phyloP scores from a whole-genome alignment of 64 coral and sea anemone species.

The Porites australiensis region DNA sequence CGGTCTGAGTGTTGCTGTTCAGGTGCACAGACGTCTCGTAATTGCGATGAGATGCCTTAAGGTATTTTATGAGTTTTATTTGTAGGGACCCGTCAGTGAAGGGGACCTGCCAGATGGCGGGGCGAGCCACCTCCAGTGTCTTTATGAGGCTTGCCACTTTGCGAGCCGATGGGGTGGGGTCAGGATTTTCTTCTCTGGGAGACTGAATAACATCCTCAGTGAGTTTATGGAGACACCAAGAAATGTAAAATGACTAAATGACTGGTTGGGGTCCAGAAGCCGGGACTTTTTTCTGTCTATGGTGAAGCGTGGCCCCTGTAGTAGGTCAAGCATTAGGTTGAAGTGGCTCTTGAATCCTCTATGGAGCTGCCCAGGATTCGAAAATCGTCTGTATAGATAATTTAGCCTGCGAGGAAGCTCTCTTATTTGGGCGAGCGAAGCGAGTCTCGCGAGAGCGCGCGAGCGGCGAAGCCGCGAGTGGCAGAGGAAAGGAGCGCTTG shows the following conservation, averaged over 20 bases:
- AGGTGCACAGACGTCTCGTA: slow-evolving; percentile 30
- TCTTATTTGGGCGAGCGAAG: too few relatives aligned
- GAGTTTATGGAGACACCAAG: slow-evolving; percentile 38
- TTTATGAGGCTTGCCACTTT: slow-evolving; percentile 27
- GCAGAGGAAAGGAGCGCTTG: too few relatives aligned
- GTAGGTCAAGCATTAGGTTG: neutral
- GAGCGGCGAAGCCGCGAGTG: too few relatives aligned
- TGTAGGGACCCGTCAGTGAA: neutral
- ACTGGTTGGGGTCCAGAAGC: slow-evolving; percentile 27
- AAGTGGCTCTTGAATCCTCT: neutral
- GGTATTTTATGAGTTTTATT: neutral
- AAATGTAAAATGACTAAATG: neutral
- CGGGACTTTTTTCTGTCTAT: too few relatives aligned
- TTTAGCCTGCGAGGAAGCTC: too few relatives aligned
- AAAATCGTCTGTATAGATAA: too few relatives aligned
- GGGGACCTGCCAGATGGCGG: slow-evolving; percentile 2
- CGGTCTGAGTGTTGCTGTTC: slow-evolving; percentile 5
- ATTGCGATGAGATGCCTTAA: too few relatives aligned
- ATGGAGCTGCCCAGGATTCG: neutral
- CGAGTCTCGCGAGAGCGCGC: too few relatives aligned
- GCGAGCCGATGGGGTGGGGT: neutral
- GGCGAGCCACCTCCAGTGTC: neutral
- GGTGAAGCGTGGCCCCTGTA: neutral
- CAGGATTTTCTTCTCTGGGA: neutral
- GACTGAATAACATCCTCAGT: neutral